Base-by-base conservation (phyloP, 2,113 vertebrate genomes). In the Ursus arctos region DNA sequence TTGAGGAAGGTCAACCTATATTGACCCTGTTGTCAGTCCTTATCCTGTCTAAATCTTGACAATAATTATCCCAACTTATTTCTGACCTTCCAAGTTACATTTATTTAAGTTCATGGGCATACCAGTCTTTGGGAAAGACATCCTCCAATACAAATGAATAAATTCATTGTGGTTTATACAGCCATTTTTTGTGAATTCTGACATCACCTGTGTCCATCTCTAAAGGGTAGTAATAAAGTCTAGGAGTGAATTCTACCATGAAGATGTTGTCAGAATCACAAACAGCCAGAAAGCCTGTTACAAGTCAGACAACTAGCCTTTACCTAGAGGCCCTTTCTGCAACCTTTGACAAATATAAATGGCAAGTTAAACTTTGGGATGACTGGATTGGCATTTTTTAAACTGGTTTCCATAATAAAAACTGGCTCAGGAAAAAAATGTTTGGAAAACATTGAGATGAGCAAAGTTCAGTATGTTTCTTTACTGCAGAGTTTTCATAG, bases 371-470 rank as follows among this genome's bases (percentile, higher is more conserved):
- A 91, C 61, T 69, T 31, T 57, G 15, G n/a, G 6, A 33, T 12
- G 24, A 51, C 33, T 67, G 22, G 18, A 76, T 74, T 2, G 16
- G 18, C 33, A 79, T 80, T 92, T 89, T 16, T n/a, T 71, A 95
- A 83, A 61, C 49, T 92, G 36, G 55, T 57, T 77, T 89, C 47
- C 33, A 77, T 82, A 72, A 85, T 24, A 47, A 72, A 77, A 79
- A 65, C 16, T 63, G 33, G 49, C 24, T 92, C 8, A 21, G 15
- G 28, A 33, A 40, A 51, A 76, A 53, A 81, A 61, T 18, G 21
- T 43, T 74, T 82, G 15, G 18, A 81, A 96, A 89, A 86, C 59
- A 49, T 7, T 71, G 79, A 92, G 43, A 87, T 55, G 53, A 96
- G 59, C 51, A 57, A 91, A 94, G 53, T 49, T 74, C 83, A 74